Conservation (phyloP, 2,113 vertebrate genomes). For the Chionodraco myersi region DNA sequence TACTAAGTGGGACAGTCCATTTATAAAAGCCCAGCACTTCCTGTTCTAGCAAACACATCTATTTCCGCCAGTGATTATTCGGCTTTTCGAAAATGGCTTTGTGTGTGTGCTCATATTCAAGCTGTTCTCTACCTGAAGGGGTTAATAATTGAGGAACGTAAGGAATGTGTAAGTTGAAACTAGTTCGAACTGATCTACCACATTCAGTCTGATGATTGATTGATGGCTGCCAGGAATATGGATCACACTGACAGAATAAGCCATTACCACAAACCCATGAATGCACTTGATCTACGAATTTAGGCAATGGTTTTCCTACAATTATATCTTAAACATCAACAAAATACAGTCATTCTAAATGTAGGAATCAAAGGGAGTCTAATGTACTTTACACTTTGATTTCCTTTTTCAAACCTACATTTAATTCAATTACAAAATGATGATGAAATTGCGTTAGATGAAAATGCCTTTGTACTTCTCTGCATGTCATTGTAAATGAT, state of each 20-base stretch:
- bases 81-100: slow-evolving; percentile 18
- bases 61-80: slow-evolving; percentile 24
- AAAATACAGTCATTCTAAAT: not conserved
- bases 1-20: slow-evolving; percentile 43
- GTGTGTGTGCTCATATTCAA: not conserved
- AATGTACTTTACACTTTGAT: slow-evolving; percentile 3
- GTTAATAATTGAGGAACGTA: slow-evolving; percentile 50
- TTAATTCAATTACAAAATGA: not conserved
- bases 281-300: slow-evolving; percentile 56
- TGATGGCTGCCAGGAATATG: slow-evolving; percentile 53
- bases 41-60: slow-evolving; percentile 44
- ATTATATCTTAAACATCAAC: slow-evolving; percentile 3
- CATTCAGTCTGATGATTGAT: slow-evolving; percentile 64
- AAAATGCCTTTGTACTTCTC: slow-evolving; percentile 6
- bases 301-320: not conserved
- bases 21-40: slow-evolving; percentile 42
- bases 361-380: not conserved
- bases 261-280: slow-evolving; percentile 43
- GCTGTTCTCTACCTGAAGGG: slow-evolving; percentile 35
- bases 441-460: slow-evolving; percentile 2
- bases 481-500: slow-evolving; percentile 28
- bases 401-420: slow-evolving; percentile 3
- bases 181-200: slow-evolving; percentile 44
- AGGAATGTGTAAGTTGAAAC: slow-evolving; percentile 66
- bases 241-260: slow-evolving; percentile 56